phyloP scores from a whole-genome alignment of 2,888 invertebrate species.

The Coremacera marginata region DNA sequence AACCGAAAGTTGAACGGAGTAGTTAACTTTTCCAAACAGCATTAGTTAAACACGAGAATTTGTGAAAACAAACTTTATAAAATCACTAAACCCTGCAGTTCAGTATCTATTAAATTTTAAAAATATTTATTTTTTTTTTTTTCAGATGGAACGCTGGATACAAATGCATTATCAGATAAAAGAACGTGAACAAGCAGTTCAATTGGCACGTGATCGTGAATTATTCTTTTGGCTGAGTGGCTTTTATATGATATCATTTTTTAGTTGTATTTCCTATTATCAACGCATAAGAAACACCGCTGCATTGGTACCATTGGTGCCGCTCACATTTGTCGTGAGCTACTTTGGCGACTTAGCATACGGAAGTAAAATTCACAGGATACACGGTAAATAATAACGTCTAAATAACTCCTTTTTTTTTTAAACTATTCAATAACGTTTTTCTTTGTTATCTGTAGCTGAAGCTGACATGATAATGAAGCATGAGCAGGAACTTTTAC shows the following conservation, averaged over 20 bases:
- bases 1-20: too few relatives aligned
- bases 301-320: constrained; percentile 77
- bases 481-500: constrained; percentile 78
- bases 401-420: not conserved
- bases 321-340: constrained; percentile 78
- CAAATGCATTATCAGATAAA: constrained; percentile 85
- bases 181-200: constrained; percentile 79
- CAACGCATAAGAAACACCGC: constrained; percentile 74
- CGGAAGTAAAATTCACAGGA: constrained; percentile 81
- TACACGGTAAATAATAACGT: constrained; percentile 73
- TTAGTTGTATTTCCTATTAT: constrained; percentile 72
- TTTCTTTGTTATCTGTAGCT: constrained; percentile 65
- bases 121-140: not conserved
- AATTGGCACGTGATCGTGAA: constrained; percentile 79
- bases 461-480: constrained; percentile 86
- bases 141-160: constrained; percentile 82
- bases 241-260: constrained; percentile 75
- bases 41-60: too few relatives aligned
- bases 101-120: too few relatives aligned
- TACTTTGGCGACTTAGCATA: constrained; percentile 84
- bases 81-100: too few relatives aligned
- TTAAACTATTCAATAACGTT: not conserved
- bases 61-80: too few relatives aligned
- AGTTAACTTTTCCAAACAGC: too few relatives aligned
- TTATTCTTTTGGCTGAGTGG: constrained; percentile 79